Evolutionary conservation across 2,888 invertebrate genomes (phyloP).

Genomic region (Xestia xanthographa): DNA sequence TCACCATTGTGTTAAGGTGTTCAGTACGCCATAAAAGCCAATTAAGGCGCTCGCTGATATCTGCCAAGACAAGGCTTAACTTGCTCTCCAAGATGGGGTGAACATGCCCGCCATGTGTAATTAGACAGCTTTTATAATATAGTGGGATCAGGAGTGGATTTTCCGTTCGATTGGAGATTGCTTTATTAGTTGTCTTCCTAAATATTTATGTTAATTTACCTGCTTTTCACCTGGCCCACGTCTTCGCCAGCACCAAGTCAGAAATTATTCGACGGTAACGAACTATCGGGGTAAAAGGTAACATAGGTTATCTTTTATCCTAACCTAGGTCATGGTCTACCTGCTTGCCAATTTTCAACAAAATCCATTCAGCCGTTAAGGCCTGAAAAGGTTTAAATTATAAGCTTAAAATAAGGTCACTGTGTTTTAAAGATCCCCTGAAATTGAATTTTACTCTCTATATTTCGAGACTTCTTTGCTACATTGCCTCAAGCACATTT

Average conservation of each 20-base stretch:
- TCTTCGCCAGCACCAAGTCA: not conserved
- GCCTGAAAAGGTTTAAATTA: not conserved
- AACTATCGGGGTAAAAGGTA: not conserved
- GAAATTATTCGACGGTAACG: not conserved
- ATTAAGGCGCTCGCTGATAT: slow-evolving; percentile 58
- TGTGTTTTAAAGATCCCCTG: not conserved
- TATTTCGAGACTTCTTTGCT: not conserved
- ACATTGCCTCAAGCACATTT: not conserved
- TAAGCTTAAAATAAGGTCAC: not conserved
- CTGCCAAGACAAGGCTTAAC: slow-evolving; percentile 58
- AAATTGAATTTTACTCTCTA: not conserved
- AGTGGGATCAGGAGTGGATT: slow-evolving; percentile 12
- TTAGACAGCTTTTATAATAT: slow-evolving; percentile 37
- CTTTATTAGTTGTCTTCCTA: not conserved
- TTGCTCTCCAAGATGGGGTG: slow-evolving; percentile 38
- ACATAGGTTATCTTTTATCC: not conserved
- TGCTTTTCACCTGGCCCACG: not conserved
- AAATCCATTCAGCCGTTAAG: not conserved
- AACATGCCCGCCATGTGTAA: slow-evolving; percentile 37
- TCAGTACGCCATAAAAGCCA: slow-evolving; percentile 59
- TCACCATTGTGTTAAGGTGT: slow-evolving; percentile 56
- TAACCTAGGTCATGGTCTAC: not conserved
- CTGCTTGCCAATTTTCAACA: not conserved
- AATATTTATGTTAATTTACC: not conserved
- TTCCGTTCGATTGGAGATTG: slow-evolving; percentile 15